phyloP scores from a whole-genome alignment of 2,888 invertebrate species.

The Drosophila pegasa region DNA sequence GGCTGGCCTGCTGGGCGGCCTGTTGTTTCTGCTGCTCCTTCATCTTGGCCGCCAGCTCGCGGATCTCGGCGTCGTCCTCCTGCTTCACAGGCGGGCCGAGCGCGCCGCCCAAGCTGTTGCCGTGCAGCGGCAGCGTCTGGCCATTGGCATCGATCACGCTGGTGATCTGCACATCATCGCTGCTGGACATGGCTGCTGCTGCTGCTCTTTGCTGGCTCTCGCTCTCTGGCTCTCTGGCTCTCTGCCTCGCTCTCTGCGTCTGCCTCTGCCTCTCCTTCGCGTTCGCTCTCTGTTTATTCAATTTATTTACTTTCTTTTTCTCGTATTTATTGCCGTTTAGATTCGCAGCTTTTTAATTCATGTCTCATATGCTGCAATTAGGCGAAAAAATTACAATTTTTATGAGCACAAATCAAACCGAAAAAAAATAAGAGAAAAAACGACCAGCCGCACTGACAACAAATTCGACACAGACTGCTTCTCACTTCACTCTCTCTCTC shows the following conservation, averaged over 20 bases:
- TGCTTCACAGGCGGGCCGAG: slow-evolving; percentile 82
- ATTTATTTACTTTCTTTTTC: slow-evolving; percentile 5
- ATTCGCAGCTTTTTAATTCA: slow-evolving; percentile 45
- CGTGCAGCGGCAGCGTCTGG: slow-evolving; percentile 81
- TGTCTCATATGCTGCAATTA: slow-evolving; percentile 48
- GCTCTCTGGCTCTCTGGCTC: slow-evolving; percentile 9
- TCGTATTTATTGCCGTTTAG: slow-evolving; percentile 16
- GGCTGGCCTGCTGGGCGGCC: slow-evolving; percentile 81
- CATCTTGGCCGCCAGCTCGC: slow-evolving; percentile 94
- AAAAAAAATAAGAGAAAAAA: neutral
- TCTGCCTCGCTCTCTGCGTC: neutral
- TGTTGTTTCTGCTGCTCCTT: slow-evolving; percentile 90
- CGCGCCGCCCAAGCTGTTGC: slow-evolving; percentile 80
- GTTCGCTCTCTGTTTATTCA: slow-evolving; percentile 14
- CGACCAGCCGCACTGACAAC: neutral
- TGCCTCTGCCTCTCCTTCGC: slow-evolving; percentile 9
- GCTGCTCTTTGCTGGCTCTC: too few species aligned
- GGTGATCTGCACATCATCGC: slow-evolving; percentile 78
- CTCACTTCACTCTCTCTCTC: neutral
- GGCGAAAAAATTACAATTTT: slow-evolving; percentile 15
- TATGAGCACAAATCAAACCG: slow-evolving; percentile 10
- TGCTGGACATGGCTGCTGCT: slow-evolving; percentile 53
- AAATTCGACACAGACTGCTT: slow-evolving; percentile 7
- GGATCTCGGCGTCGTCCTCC: slow-evolving; percentile 93
- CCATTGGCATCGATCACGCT: slow-evolving; percentile 83